phyloP scores from a whole-genome alignment of 2,113 vertebrate species.

The Beaufortia kweichowensis region DNA sequence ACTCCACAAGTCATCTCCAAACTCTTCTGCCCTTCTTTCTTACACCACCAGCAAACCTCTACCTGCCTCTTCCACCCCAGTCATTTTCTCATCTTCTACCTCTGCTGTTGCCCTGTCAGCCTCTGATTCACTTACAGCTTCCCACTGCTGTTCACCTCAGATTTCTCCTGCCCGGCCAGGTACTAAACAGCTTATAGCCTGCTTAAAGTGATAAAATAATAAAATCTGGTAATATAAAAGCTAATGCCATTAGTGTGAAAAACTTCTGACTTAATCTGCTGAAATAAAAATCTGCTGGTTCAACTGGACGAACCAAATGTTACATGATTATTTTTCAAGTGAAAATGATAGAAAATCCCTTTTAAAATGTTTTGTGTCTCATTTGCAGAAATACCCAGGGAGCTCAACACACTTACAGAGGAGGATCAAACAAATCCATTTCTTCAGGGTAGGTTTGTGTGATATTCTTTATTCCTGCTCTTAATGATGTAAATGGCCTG shows the following conservation, averaged over 20 bases:
- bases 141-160: conserved; percentile 12
- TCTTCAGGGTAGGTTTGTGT: conserved; percentile 21
- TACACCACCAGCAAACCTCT: not conserved
- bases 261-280: too few relatives aligned
- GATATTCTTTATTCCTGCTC: not conserved
- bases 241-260: too few relatives aligned
- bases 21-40: not conserved
- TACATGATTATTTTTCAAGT: too few relatives aligned
- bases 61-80: not conserved
- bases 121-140: conserved; percentile 14
- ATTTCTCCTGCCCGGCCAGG: conserved; percentile 59
- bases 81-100: not conserved
- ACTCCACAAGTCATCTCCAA: not conserved
- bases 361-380: not conserved
- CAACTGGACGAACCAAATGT: too few relatives aligned
- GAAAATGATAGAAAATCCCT: too few relatives aligned
- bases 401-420: conserved; percentile 53
- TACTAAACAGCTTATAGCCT: conserved; percentile 47
- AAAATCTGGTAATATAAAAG: too few relatives aligned
- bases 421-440: conserved; percentile 41
- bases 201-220: not conserved
- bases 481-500: not conserved
- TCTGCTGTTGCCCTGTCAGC: conserved; percentile 43
- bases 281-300: too few relatives aligned
- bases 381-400: conserved; percentile 50